Evolutionary conservation across 1,140 invertebrate species (phyloP), one percentile per base, ranked within the genome.

Genomic region (Aphis gossypii): DNA sequence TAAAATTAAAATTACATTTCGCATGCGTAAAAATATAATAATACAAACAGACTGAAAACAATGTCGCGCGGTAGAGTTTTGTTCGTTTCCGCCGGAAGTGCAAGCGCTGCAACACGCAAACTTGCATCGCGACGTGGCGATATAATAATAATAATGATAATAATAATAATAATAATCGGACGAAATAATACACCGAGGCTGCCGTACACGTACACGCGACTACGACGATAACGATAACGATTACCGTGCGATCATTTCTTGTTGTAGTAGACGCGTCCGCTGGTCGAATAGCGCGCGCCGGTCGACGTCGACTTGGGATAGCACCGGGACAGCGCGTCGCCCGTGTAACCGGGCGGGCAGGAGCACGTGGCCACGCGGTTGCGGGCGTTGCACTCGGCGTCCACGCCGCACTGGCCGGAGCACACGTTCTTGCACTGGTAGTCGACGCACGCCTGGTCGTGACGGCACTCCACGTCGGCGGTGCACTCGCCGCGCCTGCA

Each of bases 321-420:
- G 94, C 97, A 97, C 35, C 95, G 94, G 7, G 94, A 95, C 44
- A 98, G 96, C 11, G 98, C 97, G 95, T 98, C 97, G n/a, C 98
- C 98, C 51, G 97, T 96, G 95, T 96, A 97, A 90, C 98, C 98
- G 56, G 97, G 95, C 0, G 97, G 97, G 95, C 98, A 99, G 2
- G 97, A 97, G 95, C 98, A 98, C 25, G 98, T 97, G 4, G 98
- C 97, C 86, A 98, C 96, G 95, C 98, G 98, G 94, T 98, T 97
- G 92, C 97, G 96, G 1, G 97, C 96, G 56, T 95, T 95, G 91
- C 95, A 95, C 5, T 96, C 96, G 84, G 97, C 97, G 5, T 96
- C 96, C 0, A 96, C 95, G 76, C 97, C 97, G 94, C 98, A 98
- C 94, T 98, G 97, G 90, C 97, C 97, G 30, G 96, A 96, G 95